Evolutionary conservation across 1,140 invertebrate species (phyloP).

Genomic region (Vollenhovia emeryi): DNA sequence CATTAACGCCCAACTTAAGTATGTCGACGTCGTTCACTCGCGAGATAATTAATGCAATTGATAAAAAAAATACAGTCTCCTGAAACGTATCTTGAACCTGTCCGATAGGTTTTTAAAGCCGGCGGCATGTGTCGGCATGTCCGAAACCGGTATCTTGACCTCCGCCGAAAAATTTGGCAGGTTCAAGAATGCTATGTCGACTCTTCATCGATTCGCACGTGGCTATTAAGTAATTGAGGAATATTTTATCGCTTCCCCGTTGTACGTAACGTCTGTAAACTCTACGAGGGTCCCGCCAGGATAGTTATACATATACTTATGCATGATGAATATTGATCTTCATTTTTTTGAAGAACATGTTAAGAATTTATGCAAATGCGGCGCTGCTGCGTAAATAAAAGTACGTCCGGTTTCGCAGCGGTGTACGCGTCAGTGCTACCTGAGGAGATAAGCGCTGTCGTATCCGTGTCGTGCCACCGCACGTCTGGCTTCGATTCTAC

Average conservation of each 20-base stretch:
- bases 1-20: constrained; percentile 29
- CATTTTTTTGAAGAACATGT: not conserved
- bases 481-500: not conserved
- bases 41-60: not conserved
- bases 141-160: constrained; percentile 68
- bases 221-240: constrained; percentile 12
- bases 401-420: constrained; percentile 48
- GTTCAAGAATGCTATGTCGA: constrained; percentile 9
- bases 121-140: constrained; percentile 25
- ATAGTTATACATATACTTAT: not conserved
- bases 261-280: not conserved
- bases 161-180: constrained; percentile 61
- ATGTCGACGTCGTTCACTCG: not conserved
- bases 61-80: not conserved
- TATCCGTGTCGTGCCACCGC: not conserved
- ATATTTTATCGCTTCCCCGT: not conserved
- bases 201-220: not conserved
- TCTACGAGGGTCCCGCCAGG: not conserved
- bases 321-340: not conserved
- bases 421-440: not conserved
- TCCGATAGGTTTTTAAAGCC: constrained; percentile 55
- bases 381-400: constrained; percentile 23
- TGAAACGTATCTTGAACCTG: constrained; percentile 48
- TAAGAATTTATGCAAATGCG: not conserved
- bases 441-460: constrained; percentile 43